Evolutionary conservation across 2,888 invertebrate genomes (phyloP), one percentile per base, ranked within the genome.

Genomic region (Hypercompe scribonia): DNA sequence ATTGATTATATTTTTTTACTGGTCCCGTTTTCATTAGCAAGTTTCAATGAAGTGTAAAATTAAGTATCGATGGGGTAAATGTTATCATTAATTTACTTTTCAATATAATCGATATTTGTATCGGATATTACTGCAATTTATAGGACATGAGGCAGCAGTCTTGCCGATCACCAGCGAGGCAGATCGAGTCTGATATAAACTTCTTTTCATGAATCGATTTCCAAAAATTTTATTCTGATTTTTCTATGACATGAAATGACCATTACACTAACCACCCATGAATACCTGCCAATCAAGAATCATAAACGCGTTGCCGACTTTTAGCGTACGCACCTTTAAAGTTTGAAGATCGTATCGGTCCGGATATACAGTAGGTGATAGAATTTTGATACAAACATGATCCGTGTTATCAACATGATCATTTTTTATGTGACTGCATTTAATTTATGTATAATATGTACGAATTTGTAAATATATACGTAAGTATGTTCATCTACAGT

Each of bases 121-220:
- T 50, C 50, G 50, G 24, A 68, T 24, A 68, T 68, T 50, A 68
- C n/a, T 68, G 11, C n/a, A 67, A 24, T 67, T 50, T 34, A 33
- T 5, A 50, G 50, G 1, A 21, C 15, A 50, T 61, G 18, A 18
- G 24, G 24, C 7, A 31, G 50, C 24, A 67, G 31, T 24, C 50
- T 54, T 68, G 5, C 34, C 21, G 24, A 67, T 67, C 13, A n/a
- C 50, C 21, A 33, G 11, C 31, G 15, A 34, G 24, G 7, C 50
- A n/a, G 21, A 61, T 61, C 7, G 7, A 61, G 5, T 61, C 31
- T 31, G 61, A 31, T 15, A 2, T 61, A n/a, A 4, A 3, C n/a
- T 31, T 28, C 2, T 31, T 31, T 58, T 15, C 31, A 28, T 28
- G 18, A 61, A 61, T 18, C 31, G 61, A 61, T 18, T 61, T 61